Evolutionary conservation across 1,140 invertebrate genomes (phyloP), one percentile per base, ranked within the genome.

Genomic region (Heliconius melpomene): DNA sequence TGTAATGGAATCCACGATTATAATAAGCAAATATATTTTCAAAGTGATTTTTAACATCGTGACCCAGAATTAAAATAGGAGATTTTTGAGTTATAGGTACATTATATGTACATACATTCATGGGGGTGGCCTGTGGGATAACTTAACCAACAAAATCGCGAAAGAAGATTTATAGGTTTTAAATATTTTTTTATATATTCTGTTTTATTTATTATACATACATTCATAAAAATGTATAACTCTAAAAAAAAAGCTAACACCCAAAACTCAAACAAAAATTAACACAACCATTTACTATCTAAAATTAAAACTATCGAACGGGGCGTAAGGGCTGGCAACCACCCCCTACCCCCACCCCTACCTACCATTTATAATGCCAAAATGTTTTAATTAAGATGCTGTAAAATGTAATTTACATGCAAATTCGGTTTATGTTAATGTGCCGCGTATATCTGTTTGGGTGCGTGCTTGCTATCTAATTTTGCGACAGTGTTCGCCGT

Each of bases 341-440:
- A 84, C 88, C 89, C 85, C 80, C 50, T 1, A 16, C 40, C 40
- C 40, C 40, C 13, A 16, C 40, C 40, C 40, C 5, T 46, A 95
- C 89, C 88, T 83, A 95, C 94, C 94, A 94, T 95, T 95, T 95
- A 95, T 95, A 95, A 95, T 95, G 93, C 93, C 94, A 95, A 95
- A 95, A 95, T 95, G 94, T 95, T 95, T 95, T 95, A 95, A 95
- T 95, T 95, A 95, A 95, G 94, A 95, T 93, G 94, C 93, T 95
- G 94, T 95, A 95, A 95, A 95, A 95, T 94, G 94, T 95, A 95
- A 95, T 95, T 95, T 95, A 94, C 94, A 95, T 95, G 94, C 94
- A 94, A 95, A 95, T 95, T 95, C 93, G 94, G 94, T 95, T 95
- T 95, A 95, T 95, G 94, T 95, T 95, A 95, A 95, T 95, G 94